Base-by-base conservation (phyloP, 2,888 invertebrate species). In the Watsonalla binaria region DNA sequence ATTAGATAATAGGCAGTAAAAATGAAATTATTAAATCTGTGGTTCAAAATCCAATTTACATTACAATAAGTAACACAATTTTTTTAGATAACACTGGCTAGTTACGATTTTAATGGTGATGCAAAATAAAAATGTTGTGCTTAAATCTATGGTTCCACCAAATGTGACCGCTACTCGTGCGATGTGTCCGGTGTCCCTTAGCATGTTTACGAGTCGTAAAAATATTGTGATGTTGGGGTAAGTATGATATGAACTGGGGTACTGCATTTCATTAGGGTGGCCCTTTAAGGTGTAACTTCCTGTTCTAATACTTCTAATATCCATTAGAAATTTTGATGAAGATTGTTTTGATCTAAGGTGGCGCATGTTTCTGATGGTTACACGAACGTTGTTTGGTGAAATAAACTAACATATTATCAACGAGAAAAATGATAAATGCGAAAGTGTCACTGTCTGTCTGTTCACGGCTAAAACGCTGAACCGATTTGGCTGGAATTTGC, bases 161-260 rank as follows among this genome's bases (percentile, higher is more conserved):
- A 68, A 72, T 73, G 72, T 74, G 70, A 69, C 70, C 57, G 62
- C 63, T 64, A 60, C 63, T 60, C 63, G 57, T 67, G 59, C 60
- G n/a, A 60, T 65, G 66, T 63, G 66, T 70, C n/a, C n/a, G 60
- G 65, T 66, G 60, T 57, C 70, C 71, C 68, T 56, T 86, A 62
- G 86, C 88, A 78, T 86, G 86, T 80, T 82, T 70, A 66, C 63
- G 45, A 45, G 66, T 70, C 77, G 76, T 88, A 83, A 86, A 84
- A 76, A 79, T 78, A 72, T 69, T 65, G 69, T 75, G 69, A 66
- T 68, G 70, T 68, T 64, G 75, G 77, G 78, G 68, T 68, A 42
- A 53, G 60, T 72, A 62, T 73, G 65, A 71, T 74, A 67, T 71
- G 64, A 69, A 62, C 64, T 72, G 73, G 69, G 72, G 70, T 59